A percentile compares a stretch with the other conserved stretches of the same genome.
These are phyloP conservation scores for Acanthosepion esculentum DNA, from an alignment of 2,888 invertebrate genomes.

Conservation along the genomic window DNA sequence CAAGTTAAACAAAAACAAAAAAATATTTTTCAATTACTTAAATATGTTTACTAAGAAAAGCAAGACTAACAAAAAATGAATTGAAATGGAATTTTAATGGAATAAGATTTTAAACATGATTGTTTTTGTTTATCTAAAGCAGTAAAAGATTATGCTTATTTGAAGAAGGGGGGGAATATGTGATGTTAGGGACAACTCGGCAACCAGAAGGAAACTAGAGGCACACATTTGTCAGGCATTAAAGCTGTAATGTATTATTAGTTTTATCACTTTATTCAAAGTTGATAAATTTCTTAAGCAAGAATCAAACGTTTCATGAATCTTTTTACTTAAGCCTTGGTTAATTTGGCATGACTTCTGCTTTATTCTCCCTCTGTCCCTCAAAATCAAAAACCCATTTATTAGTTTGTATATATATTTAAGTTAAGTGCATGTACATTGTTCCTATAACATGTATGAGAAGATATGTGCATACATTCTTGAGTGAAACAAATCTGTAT, in stretches of 20 bases:
- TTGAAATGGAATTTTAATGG: slow-evolving; percentile 33
- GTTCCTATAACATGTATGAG: too few species aligned
- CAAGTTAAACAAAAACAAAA: not conserved
- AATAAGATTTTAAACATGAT: not conserved
- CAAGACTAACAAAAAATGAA: slow-evolving; percentile 14
- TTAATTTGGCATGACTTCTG: not conserved
- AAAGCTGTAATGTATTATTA: not conserved
- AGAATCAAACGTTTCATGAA: not conserved
- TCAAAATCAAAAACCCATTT: not conserved
- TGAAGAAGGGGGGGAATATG: not conserved
- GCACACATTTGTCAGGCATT: too few species aligned
- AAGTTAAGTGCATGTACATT: too few species aligned
- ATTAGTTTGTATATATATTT: too few species aligned
- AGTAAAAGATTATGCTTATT: slow-evolving; percentile 15
- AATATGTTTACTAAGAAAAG: slow-evolving; percentile 33
- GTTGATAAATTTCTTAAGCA: not conserved
- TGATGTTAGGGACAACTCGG: not conserved
- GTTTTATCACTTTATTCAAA: not conserved
- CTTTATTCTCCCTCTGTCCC: not conserved
- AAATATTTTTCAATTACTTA: not conserved
- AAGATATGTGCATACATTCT: too few species aligned
- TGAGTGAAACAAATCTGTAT: too few species aligned
- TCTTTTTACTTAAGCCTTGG: not conserved
- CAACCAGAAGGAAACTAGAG: not conserved
- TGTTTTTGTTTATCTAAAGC: slow-evolving; percentile 6